Evolutionary conservation across 1,140 invertebrate species (phyloP).

Genomic region (Nixonia krombeini): DNA sequence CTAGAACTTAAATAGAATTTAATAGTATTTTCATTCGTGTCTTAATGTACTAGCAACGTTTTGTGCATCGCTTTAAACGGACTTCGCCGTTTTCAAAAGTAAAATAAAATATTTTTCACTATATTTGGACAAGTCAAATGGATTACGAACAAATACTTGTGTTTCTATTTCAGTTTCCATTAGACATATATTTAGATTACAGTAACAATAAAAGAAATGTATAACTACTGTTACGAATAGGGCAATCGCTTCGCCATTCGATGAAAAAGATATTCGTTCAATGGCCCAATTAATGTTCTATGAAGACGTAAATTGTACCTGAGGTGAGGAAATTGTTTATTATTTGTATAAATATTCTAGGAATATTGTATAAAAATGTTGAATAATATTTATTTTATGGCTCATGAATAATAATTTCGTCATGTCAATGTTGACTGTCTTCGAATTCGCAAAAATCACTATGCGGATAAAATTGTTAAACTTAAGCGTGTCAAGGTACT

Average conservation of each 20-base stretch:
- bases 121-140: constrained; percentile 36
- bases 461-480: constrained; percentile 7
- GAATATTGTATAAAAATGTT: constrained; percentile 20
- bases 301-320: constrained; percentile 37
- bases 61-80: constrained; percentile 23
- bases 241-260: constrained; percentile 9
- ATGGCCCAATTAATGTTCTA: constrained; percentile 13
- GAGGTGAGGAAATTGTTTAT: constrained; percentile 30
- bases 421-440: constrained; percentile 40
- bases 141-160: constrained; percentile 18
- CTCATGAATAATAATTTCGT: constrained; percentile 35
- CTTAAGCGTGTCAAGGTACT: constrained; percentile 22
- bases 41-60: constrained; percentile 34
- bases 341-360: constrained; percentile 32
- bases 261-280: constrained; percentile 5
- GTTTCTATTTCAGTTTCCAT: constrained; percentile 20
- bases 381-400: constrained; percentile 30
- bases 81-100: constrained; percentile 16
- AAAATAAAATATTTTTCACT: constrained; percentile 25
- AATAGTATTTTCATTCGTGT: constrained; percentile 18
- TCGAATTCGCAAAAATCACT: constrained; percentile 30
- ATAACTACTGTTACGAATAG: constrained; percentile 23
- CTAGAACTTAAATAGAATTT: not conserved
- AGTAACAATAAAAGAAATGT: too few species aligned
- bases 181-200: not conserved